Percentiles rank a stretch among this genome's conserved stretches.
Evolutionary conservation across 2,113 vertebrate genomes (phyloP).

Genomic region (Ascaphus truei): DNA sequence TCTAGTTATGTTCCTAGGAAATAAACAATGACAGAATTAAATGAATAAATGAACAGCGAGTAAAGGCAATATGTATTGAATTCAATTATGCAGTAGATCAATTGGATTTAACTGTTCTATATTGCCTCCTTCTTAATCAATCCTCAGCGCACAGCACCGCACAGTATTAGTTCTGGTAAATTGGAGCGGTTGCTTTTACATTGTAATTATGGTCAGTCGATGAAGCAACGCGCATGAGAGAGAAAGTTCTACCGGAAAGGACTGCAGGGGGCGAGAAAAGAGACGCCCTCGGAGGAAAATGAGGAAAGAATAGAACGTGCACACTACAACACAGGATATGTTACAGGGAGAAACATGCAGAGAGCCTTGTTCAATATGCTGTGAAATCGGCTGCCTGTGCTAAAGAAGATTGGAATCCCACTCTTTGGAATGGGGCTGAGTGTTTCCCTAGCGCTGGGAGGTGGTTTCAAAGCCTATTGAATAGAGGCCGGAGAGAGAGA

Average conservation of each 20-base stretch:
- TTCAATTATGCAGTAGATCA: background rate
- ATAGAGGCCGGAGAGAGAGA: too few species aligned
- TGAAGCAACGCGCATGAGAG: background rate
- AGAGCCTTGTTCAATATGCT: too few species aligned
- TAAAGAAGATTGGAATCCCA: too few species aligned
- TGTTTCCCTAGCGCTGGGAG: too few species aligned
- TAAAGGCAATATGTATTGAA: background rate
- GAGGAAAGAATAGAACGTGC: too few species aligned
- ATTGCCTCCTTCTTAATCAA: constrained; percentile 7
- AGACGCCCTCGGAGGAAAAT: too few species aligned
- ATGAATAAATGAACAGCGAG: constrained; percentile 15
- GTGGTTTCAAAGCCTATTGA: too few species aligned
- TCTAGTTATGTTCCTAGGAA: constrained; percentile 4
- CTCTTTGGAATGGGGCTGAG: too few species aligned
- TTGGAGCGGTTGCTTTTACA: background rate
- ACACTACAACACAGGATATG: too few species aligned
- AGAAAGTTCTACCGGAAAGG: background rate
- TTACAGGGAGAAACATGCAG: too few species aligned
- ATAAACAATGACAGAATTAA: constrained; percentile 20
- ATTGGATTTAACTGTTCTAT: background rate
- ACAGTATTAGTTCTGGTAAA: background rate
- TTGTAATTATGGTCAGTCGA: background rate
- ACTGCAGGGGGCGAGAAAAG: background rate
- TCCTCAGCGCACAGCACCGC: background rate
- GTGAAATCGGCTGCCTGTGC: too few species aligned